phyloP scores from a whole-genome alignment of 2,888 invertebrate genomes.

The Bombylius discolor region DNA sequence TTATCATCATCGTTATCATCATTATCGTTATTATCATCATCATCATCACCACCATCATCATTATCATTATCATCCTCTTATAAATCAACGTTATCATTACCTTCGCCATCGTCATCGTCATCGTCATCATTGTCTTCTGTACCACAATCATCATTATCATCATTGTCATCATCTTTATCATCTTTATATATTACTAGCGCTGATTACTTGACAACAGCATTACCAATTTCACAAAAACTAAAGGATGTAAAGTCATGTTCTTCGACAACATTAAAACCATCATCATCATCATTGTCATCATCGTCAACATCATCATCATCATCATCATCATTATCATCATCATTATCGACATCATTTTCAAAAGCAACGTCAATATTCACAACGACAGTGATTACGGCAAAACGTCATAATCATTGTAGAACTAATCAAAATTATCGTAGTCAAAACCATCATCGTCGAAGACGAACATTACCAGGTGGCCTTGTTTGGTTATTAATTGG shows the following conservation, averaged over 20 bases:
- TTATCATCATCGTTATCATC: not conserved
- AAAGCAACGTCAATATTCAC: not conserved
- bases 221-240: too few species aligned
- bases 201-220: too few species aligned
- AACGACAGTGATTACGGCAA: not conserved
- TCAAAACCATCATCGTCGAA: conserved; percentile 1
- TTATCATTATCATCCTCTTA: not conserved
- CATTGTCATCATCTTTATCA: not conserved
- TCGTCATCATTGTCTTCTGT: not conserved
- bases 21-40: conserved; percentile 2
- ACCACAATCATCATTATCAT: conserved; percentile 1
- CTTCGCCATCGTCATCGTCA: conserved; percentile 6
- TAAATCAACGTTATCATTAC: too few species aligned
- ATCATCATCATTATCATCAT: not conserved
- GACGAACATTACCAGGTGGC: conserved; percentile 7
- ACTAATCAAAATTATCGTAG: not conserved
- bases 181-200: not conserved
- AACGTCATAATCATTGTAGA: not conserved
- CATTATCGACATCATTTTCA: not conserved
- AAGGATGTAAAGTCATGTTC: too few species aligned
- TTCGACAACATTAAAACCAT: not conserved
- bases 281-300: conserved; percentile 1
- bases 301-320: not conserved
- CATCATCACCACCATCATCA: not conserved
- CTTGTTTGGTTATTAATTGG: conserved; percentile 29